phyloP scores from a whole-genome alignment of 2,113 vertebrate species.

The Crotophaga sulcirostris region DNA sequence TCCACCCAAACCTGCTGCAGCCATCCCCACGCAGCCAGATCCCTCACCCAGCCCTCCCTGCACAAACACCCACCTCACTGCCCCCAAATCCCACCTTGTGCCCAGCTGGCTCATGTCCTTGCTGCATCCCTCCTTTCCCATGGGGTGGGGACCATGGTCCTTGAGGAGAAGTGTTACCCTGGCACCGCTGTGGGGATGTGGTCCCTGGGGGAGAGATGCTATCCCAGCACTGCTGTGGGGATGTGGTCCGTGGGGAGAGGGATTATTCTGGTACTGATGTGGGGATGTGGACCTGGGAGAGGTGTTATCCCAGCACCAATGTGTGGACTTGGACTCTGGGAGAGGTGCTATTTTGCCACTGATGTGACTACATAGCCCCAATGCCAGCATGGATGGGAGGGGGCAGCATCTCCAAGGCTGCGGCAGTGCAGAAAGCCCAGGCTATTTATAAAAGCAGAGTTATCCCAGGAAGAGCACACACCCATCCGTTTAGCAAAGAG shows the following conservation, averaged over 20 bases:
- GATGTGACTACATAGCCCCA: too few relatives aligned
- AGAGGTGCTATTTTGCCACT: too few relatives aligned
- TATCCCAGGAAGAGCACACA: rapidly evolving
- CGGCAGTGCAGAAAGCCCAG: background rate
- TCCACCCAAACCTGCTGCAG: background rate
- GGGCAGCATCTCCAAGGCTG: rapidly evolving
- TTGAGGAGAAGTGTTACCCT: too few relatives aligned
- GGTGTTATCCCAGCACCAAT: too few relatives aligned
- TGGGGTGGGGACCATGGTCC: rapidly evolving
- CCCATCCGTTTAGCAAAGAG: background rate
- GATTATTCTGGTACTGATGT: too few relatives aligned
- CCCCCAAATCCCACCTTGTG: background rate
- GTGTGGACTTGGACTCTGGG: too few relatives aligned
- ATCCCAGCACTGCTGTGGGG: too few relatives aligned
- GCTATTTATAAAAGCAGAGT: background rate
- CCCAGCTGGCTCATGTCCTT: rapidly evolving
- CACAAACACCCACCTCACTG: rapidly evolving
- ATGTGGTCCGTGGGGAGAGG: too few relatives aligned
- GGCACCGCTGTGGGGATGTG: background rate
- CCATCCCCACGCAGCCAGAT: background rate
- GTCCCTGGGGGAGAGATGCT: too few relatives aligned
- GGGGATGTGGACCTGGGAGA: too few relatives aligned
- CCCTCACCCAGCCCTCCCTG: background rate
- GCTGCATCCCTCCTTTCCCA: background rate
- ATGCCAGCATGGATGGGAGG: background rate